Conservation (phyloP, 1,140 invertebrate genomes). For the Ctenoplectra terminalis region DNA sequence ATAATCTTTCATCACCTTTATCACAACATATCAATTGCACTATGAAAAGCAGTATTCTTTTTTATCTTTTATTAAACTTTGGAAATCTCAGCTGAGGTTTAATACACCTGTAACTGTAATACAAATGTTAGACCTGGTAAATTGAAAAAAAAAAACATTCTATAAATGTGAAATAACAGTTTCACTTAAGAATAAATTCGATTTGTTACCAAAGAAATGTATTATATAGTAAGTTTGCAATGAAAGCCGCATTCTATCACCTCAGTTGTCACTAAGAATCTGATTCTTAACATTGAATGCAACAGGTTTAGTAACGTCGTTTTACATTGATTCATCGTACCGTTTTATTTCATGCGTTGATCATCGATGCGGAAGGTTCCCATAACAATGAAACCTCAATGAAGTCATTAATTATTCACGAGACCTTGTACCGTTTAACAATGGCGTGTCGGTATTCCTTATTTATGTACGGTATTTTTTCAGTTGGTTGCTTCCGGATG, state of each 20-base stretch:
- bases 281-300: neutral
- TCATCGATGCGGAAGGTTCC: slow-evolving; percentile 33
- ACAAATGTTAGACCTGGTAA: too few relatives aligned
- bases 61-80: too few relatives aligned
- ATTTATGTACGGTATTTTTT: neutral
- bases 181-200: too few relatives aligned
- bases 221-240: too few relatives aligned
- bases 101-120: too few relatives aligned
- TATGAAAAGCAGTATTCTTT: neutral
- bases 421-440: slow-evolving; percentile 20
- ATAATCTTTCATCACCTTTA: neutral
- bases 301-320: neutral
- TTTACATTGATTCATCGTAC: slow-evolving; percentile 5
- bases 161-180: too few relatives aligned
- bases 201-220: too few relatives aligned
- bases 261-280: neutral
- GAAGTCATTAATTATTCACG: slow-evolving; percentile 50
- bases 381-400: neutral
- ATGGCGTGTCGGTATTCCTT: slow-evolving; percentile 7
- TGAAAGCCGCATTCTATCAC: neutral
- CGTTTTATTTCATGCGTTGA: neutral
- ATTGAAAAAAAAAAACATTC: too few relatives aligned
- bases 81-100: too few relatives aligned
- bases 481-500: slow-evolving; percentile 6
- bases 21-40: neutral